Percentiles rank a stretch among this genome's conserved stretches.
Conservation (phyloP, 2,113 vertebrate genomes). For the Larimichthys polyactis region DNA sequence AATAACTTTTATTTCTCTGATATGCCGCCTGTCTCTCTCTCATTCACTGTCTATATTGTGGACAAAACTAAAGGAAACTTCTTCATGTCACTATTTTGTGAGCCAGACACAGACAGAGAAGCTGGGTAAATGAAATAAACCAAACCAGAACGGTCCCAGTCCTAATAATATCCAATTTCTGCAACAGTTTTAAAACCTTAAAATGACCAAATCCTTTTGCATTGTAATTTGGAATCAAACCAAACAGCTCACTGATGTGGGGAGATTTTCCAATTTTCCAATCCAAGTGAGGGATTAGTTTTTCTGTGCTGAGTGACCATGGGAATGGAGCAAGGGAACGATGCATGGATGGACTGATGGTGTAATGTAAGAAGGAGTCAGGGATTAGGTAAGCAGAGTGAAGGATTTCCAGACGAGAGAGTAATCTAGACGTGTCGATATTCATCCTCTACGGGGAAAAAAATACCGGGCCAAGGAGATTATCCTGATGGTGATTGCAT, state of each 20-base stretch:
- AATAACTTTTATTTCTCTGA: too few species aligned
- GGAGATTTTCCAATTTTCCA: constrained; percentile 21
- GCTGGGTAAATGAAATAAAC: too few species aligned
- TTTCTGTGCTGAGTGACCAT: constrained; percentile 22
- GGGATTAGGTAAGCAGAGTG: constrained; percentile 59
- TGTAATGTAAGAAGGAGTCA: constrained; percentile 46
- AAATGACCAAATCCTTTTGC: constrained; percentile 7
- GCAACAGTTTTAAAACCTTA: background rate
- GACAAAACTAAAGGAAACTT: too few species aligned
- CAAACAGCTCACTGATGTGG: background rate
- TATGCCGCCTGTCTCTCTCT: too few species aligned
- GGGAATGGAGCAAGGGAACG: background rate
- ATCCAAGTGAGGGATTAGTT: constrained; percentile 49
- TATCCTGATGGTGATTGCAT: constrained; percentile 69
- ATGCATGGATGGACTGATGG: constrained; percentile 9
- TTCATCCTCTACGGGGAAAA: constrained; percentile 41
- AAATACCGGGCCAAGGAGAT: constrained; percentile 61
- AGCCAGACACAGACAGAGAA: too few species aligned
- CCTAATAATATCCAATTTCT: background rate
- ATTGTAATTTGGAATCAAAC: constrained; percentile 13
- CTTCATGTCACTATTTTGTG: too few species aligned
- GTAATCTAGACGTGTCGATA: constrained; percentile 71
- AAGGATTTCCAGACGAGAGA: constrained; percentile 57
- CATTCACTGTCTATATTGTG: too few species aligned
- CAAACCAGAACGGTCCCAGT: too few species aligned